phyloP scores from a whole-genome alignment of 2,888 invertebrate genomes.

The Drosophila nr. fundita region DNA sequence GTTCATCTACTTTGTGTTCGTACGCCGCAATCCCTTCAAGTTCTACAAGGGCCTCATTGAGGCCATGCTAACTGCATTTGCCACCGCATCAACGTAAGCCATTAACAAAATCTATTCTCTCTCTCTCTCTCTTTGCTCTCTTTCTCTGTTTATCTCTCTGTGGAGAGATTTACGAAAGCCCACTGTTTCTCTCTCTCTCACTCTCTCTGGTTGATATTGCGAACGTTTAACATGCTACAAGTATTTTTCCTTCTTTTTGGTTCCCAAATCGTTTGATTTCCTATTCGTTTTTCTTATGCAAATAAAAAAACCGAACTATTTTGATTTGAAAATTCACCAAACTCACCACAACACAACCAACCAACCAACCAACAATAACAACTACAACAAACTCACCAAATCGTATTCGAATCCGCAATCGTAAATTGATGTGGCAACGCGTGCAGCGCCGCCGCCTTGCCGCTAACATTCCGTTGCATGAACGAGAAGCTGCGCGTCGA shows the following conservation, averaged over 20 bases:
- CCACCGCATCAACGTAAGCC: slow-evolving; percentile 95
- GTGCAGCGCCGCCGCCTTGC: slow-evolving; percentile 93
- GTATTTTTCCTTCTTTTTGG: slow-evolving; percentile 81
- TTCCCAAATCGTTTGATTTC: slow-evolving; percentile 69
- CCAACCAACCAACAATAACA: slow-evolving; percentile 17
- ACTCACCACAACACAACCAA: slow-evolving; percentile 36
- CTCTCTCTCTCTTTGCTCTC: slow-evolving; percentile 29
- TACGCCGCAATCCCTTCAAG: slow-evolving; percentile 93
- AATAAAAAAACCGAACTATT: slow-evolving; percentile 43
- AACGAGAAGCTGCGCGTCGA: slow-evolving; percentile 93
- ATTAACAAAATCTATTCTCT: slow-evolving; percentile 50
- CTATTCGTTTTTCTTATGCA: slow-evolving; percentile 47
- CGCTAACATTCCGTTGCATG: slow-evolving; percentile 94
- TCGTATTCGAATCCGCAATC: slow-evolving; percentile 17
- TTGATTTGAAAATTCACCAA: slow-evolving; percentile 56
- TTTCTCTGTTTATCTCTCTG: slow-evolving; percentile 64
- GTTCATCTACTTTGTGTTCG: slow-evolving; percentile 91
- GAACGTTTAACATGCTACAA: slow-evolving; percentile 72
- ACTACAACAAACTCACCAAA: slow-evolving; percentile 23
- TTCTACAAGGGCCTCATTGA: slow-evolving; percentile 93
- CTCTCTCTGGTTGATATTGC: slow-evolving; percentile 44
- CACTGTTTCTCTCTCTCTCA: slow-evolving; percentile 76
- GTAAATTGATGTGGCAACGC: slow-evolving; percentile 36
- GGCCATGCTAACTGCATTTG: slow-evolving; percentile 94
- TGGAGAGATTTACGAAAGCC: slow-evolving; percentile 17